Base-by-base conservation (phyloP, 2,888 invertebrate species). In the Sussaba pulchella region DNA sequence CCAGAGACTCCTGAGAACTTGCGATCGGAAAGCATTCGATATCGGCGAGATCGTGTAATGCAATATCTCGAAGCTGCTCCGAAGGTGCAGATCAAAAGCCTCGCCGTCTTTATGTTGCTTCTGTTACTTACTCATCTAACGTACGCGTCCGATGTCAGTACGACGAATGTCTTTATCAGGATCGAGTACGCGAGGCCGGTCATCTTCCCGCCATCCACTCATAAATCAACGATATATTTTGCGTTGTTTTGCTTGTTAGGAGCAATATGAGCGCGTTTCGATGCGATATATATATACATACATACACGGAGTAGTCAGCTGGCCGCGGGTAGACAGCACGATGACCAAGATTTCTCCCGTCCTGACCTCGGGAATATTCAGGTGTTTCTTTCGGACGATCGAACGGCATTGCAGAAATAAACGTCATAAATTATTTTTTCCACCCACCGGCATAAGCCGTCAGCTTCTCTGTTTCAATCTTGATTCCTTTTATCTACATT, bases 191-290 rank as follows among this genome's bases (percentile, higher is more conserved):
- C 64, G 59, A 71, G 50, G 63, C 67, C 69, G 76, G 76, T 81
- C 80, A 69, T 76, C 76, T 39, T 73, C 31, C 77, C 41, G 69
- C 82, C 80, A 78, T 74, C 81, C 79, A 82, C 83, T 84, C 86
- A 86, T 89, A 88, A 89, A 89, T 89, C 89, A 89, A 72, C 84
- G 81, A 87, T 88, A 87, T 88, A 85, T 86, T 84, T 86, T 85
- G 85, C 87, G 85, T 87, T 88, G 88, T 88, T 89, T 88, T 88
- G 89, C 88, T 88, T 86, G 87, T 88, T 88, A 88, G 85, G 78
- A 83, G 79, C 83, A 78, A 77, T 84, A 85, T 84, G 81, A 81
- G 76, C 76, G 63, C 74, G 66, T 67, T 43, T 73, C 54, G 26
- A 24, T 47, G 43, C 21, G 31, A 61, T 24, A 43, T 57, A 59